Evolutionary conservation across 2,888 invertebrate species (phyloP), one percentile per base, ranked within the genome.

Genomic region (Netelia melanura): DNA sequence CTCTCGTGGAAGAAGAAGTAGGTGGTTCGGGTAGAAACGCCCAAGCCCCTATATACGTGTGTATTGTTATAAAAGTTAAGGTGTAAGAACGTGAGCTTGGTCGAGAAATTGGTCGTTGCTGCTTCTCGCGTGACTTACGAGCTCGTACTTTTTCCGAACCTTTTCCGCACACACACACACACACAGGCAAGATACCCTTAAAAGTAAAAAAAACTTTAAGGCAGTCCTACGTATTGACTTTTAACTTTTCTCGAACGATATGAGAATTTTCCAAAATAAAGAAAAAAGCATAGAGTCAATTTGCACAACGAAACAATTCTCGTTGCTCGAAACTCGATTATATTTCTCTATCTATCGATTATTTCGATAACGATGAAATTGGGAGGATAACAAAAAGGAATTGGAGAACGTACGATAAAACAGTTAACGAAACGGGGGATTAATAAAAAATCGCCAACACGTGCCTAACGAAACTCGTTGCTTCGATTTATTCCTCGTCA

Each of bases 41-140:
- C 52, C 75, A 11, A 21, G 11, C 54, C 43, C 43, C 17, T 64
- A 64, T 23, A 61, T 56, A 61, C 14, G 11, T 10, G 62, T 25
- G 14, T 11, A 48, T 8, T 25, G 9, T 3, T 54, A 68, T 52
- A 68, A n/a, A 48, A 11, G 48, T 68, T 56, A 54, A 52, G 38
- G n/a, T 56, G 30, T 30, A 56, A 70, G 38, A 30, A 48, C 30
- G 80, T 44, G 72, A 74, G 74, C 61, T 67, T 56, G 78, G 54
- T 23, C 21, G 30, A 44, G 38, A 78, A 68, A 74, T 83, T 83
- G 81, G 48, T 74, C 74, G 78, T 61, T 68, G 83, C 44, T 77
- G 48, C 30, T 38, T 64, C 62, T 82, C 78, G 83, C 78, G 83
- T 78, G 83, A 83, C 68, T 78, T 62, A 68, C 61, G 62, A 78